Evolutionary conservation across 2,888 invertebrate genomes (phyloP).

Genomic region (Caenorhabditis sp.): DNA sequence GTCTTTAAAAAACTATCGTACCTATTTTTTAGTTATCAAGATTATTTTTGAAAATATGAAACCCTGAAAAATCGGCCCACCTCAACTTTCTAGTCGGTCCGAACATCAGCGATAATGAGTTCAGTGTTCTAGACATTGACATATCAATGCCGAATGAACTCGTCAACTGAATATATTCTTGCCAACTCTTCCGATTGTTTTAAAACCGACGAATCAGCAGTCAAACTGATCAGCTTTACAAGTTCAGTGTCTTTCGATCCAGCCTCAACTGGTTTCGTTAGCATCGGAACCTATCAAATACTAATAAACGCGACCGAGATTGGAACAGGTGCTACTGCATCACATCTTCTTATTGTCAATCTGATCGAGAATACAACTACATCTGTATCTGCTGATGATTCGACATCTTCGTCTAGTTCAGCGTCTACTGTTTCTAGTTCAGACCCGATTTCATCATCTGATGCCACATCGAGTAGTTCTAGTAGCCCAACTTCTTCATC

Average conservation of each 20-base stretch:
- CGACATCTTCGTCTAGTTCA: constrained; percentile 2
- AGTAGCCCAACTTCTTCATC: not conserved
- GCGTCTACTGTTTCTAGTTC: constrained; percentile 4
- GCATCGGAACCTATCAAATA: constrained; percentile 15
- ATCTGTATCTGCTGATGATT: too few species aligned
- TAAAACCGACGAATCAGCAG: not conserved
- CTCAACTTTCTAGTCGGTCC: too few species aligned
- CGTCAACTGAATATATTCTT: not conserved
- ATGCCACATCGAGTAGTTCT: not conserved
- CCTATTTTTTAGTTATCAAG: too few species aligned
- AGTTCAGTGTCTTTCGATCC: constrained; percentile 2
- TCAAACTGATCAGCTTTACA: not conserved
- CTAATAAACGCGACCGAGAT: constrained; percentile 23
- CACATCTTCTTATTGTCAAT: constrained; percentile 18
- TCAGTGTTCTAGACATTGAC: constrained; percentile 13
- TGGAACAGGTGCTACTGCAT: constrained; percentile 1
- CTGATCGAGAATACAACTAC: constrained; percentile 7
- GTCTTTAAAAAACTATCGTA: too few species aligned
- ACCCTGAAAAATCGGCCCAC: too few species aligned
- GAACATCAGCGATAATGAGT: too few species aligned
- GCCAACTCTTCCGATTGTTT: constrained; percentile 16
- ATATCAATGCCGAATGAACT: constrained; percentile 15
- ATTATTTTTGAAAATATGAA: too few species aligned
- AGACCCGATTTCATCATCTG: not conserved
- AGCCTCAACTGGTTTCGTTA: constrained; percentile 1